A percentile compares a stretch with the other conserved stretches of the same genome.
Conservation (phyloP, 2,888 invertebrate genomes). For the Galeruca laticollis region DNA sequence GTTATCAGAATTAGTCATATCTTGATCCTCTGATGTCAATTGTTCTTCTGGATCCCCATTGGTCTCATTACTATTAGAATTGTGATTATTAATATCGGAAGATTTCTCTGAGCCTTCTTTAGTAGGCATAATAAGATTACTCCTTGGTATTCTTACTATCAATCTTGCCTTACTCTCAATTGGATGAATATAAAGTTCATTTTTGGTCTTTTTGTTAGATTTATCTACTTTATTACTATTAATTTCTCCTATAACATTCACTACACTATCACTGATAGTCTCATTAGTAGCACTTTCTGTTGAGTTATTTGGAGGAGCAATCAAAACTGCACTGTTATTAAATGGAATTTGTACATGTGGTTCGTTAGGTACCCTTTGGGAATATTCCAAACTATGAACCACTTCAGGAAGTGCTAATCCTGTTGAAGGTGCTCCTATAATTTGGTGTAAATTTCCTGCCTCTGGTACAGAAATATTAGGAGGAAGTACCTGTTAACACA, state of each 20-base stretch:
- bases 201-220: not conserved
- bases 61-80: conserved; percentile 13
- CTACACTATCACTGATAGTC: not conserved
- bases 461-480: not conserved
- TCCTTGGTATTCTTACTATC: conserved; percentile 35
- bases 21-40: not conserved
- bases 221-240: conserved; percentile 1
- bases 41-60: conserved; percentile 8
- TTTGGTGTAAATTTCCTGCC: not conserved
- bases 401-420: not conserved
- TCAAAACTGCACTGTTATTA: not conserved
- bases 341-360: not conserved
- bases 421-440: not conserved
- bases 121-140: conserved; percentile 23
- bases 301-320: not conserved
- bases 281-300: not conserved
- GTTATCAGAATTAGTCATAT: conserved; percentile 5
- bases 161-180: conserved; percentile 37
- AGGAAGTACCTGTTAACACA: not conserved
- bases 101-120: not conserved
- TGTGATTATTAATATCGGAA: not conserved
- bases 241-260: not conserved
- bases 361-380: not conserved
- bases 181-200: conserved; percentile 21
- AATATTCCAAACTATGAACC: not conserved